Conservation (phyloP, 2,797 vertebrate species). For the Bucorvus abyssinicus region DNA sequence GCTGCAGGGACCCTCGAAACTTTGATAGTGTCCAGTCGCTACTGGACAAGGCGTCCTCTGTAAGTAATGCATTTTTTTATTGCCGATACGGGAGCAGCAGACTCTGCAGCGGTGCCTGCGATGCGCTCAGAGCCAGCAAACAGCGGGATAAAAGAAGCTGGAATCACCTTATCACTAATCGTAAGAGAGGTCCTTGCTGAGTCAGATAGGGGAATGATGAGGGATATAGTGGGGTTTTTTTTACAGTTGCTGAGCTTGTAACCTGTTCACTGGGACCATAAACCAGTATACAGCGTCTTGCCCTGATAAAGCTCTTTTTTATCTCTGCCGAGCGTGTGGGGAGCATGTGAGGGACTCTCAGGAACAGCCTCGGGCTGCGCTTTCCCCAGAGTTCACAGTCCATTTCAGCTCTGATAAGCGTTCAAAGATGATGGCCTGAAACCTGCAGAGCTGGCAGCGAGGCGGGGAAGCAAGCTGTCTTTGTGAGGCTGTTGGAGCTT, state of each 20-base stretch:
- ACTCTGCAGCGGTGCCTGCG: too few species aligned
- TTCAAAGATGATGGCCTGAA: not conserved
- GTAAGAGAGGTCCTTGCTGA: not conserved
- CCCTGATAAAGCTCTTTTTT: not conserved
- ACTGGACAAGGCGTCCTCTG: not conserved
- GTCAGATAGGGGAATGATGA: not conserved
- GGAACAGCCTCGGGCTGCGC: not conserved
- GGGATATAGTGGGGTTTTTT: not conserved
- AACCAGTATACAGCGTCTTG: not conserved
- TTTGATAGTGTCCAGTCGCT: not conserved
- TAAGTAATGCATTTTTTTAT: not conserved
- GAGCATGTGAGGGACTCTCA: not conserved
- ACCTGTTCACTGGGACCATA: not conserved
- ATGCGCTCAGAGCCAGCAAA: rapidly evolving
- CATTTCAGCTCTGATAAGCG: not conserved
- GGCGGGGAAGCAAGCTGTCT: not conserved
- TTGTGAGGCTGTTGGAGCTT: not conserved
- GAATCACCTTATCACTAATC: not conserved
- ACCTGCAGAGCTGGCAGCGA: not conserved
- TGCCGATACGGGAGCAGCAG: rapidly evolving
- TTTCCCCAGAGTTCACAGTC: not conserved
- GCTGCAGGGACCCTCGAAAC: not conserved
- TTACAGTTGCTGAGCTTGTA: not conserved
- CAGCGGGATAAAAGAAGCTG: not conserved
- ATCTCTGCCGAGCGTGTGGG: not conserved